Conservation (phyloP, 2,113 vertebrate genomes). For the Clarias batrachus region DNA sequence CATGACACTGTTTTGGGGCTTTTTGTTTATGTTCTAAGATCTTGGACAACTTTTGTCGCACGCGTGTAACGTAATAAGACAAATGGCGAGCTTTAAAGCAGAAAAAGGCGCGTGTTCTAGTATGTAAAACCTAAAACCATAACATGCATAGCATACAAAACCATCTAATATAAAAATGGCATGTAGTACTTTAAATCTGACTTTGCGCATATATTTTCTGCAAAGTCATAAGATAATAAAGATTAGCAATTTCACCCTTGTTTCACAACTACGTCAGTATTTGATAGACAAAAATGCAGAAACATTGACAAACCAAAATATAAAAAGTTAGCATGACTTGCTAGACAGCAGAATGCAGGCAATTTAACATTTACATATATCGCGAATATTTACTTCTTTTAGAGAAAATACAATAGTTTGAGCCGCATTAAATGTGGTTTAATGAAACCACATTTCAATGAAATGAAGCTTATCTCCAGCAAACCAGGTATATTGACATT, state of each 20-base stretch:
- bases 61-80: constrained; percentile 22
- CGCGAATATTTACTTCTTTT: background rate
- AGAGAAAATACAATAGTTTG: background rate
- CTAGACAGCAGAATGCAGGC: background rate
- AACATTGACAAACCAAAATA: background rate
- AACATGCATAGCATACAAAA: constrained; percentile 14
- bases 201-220: background rate
- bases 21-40: constrained; percentile 89
- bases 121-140: constrained; percentile 13
- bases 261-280: background rate
- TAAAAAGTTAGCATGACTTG: background rate
- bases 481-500: constrained; percentile 11
- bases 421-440: background rate
- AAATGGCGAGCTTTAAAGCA: constrained; percentile 41
- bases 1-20: constrained; percentile 66
- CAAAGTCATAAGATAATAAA: background rate
- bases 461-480: constrained; percentile 41
- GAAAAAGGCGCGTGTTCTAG: constrained; percentile 3
- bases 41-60: constrained; percentile 57
- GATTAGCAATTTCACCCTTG: background rate
- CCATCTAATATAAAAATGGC: too few relatives aligned
- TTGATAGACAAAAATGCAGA: background rate
- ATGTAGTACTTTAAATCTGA: background rate
- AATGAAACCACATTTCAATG: too few relatives aligned
- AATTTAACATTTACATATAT: background rate